Evolutionary conservation across 2,888 invertebrate species (phyloP), one percentile per base, ranked within the genome.

Genomic region (Meloe dianella): DNA sequence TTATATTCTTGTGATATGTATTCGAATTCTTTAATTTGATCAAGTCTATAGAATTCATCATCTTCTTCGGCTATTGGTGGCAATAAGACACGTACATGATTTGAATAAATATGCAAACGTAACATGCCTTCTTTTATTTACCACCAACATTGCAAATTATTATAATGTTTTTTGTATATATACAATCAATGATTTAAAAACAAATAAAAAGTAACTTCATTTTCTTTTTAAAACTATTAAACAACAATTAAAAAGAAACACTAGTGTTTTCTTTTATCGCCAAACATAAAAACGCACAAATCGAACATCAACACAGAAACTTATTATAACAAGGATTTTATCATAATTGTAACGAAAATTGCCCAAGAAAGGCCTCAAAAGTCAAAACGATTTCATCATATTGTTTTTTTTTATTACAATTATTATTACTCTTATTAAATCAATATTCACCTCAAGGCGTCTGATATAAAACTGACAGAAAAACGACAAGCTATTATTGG

Each of bases 1-100:
- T 91, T 92, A 88, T 92, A 91, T 66, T 89, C 89, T 74, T 91
- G 90, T 75, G 92, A 91, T 76, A 92, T 89, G 73, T 89, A 88
- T 81, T 93, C 94, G 84, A 94, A 94, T 85, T 94, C 94, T 86
- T 93, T 93, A 85, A 94, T 94, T 83, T 93, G 91, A 83, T 93
- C 93, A 83, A 91, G 86, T 74, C 92, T 90, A 85, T 93, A 93
- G 78, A 92, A 91, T 68, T 87, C 87, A 86, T 81, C 87, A 85
- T 79, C 84, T 78, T 81, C 83, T 77, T 85, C 86, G 84, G 85
- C 85, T 84, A 88, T 87, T 82, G 87, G 83, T 66, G 86, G 86
- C 81, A 92, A 86, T 75, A 85, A 84, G 83, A 89, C 87, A 77
- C 82, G 78, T 83, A 90, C 90, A 85, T 90, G 88, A 87, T 93